A percentile compares a stretch with the other conserved stretches of the same genome.
phyloP scores from a whole-genome alignment of 1,140 invertebrate genomes.

The Caenorhabditis latens region DNA sequence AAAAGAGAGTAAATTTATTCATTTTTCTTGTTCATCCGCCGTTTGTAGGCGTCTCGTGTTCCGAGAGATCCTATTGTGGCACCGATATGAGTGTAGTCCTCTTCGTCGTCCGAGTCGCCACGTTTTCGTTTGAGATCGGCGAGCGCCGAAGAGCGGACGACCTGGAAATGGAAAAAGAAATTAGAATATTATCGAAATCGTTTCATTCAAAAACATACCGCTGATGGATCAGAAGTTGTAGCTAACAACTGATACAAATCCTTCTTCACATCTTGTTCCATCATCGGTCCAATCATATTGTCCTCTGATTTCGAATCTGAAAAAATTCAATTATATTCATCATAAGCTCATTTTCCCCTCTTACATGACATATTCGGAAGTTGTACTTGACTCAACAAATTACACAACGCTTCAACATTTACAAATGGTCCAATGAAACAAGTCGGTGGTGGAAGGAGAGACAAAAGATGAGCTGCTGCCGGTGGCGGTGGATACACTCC shows the following conservation, averaged over 20 bases:
- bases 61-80: constrained; percentile 45
- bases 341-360: not conserved
- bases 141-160: constrained; percentile 19
- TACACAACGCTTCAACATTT: constrained; percentile 72
- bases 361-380: constrained; percentile 17
- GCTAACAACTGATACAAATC: constrained; percentile 75
- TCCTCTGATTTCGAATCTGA: constrained; percentile 66
- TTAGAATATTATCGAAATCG: constrained; percentile 8
- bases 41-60: constrained; percentile 71
- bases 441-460: constrained; percentile 72
- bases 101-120: constrained; percentile 58
- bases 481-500: constrained; percentile 74
- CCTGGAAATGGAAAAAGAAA: constrained; percentile 32
- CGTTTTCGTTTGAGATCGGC: constrained; percentile 43
- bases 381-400: constrained; percentile 62
- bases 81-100: constrained; percentile 43
- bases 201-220: constrained; percentile 68
- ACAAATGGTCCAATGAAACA: constrained; percentile 75
- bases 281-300: constrained; percentile 69
- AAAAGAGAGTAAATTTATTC: not conserved
- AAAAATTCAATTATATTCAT: constrained; percentile 19
- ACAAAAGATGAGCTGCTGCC: constrained; percentile 71
- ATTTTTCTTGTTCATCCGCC: constrained; percentile 71
- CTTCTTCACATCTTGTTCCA: constrained; percentile 75
- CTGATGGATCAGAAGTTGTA: constrained; percentile 75